Percentiles rank a stretch among this genome's conserved stretches.
Conservation (phyloP, 2,113 vertebrate genomes). For the Mus pahari region DNA sequence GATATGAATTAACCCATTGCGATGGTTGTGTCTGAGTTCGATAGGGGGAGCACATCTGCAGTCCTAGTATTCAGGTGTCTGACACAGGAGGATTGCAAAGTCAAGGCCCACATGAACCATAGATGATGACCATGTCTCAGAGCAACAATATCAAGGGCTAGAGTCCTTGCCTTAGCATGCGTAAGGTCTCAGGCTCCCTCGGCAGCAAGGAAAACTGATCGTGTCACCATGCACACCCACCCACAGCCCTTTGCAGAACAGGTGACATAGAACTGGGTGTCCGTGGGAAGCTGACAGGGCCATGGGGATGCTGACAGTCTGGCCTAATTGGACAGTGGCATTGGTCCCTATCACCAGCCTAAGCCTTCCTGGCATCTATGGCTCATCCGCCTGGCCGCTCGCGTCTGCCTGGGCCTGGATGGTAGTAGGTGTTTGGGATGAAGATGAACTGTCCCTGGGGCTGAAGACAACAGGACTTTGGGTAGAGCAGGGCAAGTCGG, state of each 20-base stretch:
- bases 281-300: neutral
- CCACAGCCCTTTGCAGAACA: neutral
- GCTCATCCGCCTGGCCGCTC: neutral
- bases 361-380: neutral
- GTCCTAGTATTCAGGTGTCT: neutral
- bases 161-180: neutral
- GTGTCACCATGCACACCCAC: neutral
- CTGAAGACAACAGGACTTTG: neutral
- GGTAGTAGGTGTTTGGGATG: slow-evolving; percentile 58
- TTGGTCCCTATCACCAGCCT: neutral
- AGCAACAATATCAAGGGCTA: neutral
- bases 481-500: neutral
- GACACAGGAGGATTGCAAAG: neutral
- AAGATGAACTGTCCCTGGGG: slow-evolving; percentile 19
- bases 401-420: slow-evolving; percentile 6
- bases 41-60: neutral
- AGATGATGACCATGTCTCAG: neutral
- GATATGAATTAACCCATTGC: neutral
- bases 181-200: neutral
- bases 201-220: neutral
- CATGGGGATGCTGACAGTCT: rapidly evolving
- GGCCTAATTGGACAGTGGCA: neutral
- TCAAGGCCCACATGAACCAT: neutral
- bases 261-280: neutral
- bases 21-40: neutral